These are phyloP conservation scores for Nomada ferruginata DNA, from an alignment of 2,888 invertebrate species.

Conservation along the genomic window DNA sequence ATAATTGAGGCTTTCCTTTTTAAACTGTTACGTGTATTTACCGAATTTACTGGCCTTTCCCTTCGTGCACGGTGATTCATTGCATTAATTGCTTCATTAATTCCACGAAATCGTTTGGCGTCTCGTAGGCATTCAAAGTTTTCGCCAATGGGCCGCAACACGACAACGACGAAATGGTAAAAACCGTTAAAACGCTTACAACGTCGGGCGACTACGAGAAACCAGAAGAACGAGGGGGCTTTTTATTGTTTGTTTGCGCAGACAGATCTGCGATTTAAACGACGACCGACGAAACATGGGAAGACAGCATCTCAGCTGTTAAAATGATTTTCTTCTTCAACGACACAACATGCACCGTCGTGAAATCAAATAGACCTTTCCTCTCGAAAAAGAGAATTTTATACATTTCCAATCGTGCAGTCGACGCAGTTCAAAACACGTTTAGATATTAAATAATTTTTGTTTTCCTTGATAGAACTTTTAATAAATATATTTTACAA, in stretches of 20 bases:
- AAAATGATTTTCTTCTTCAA: slow-evolving; percentile 37
- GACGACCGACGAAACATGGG: slow-evolving; percentile 44
- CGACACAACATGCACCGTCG: slow-evolving; percentile 20
- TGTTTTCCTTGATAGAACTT: no score
- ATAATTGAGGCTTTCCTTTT: neutral
- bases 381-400: slow-evolving; percentile 1
- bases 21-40: neutral
- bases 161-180: slow-evolving; percentile 4
- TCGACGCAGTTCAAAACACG: no score
- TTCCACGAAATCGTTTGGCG: slow-evolving; percentile 31
- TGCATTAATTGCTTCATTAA: slow-evolving; percentile 33
- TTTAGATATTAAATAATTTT: no score
- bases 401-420: no score
- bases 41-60: neutral
- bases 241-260: slow-evolving; percentile 48
- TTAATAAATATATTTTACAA: no score
- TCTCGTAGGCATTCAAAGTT: slow-evolving; percentile 16
- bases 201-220: slow-evolving; percentile 37
- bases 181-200: slow-evolving; percentile 44
- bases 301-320: slow-evolving; percentile 44
- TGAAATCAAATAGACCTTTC: slow-evolving; percentile 35
- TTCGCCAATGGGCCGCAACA: slow-evolving; percentile 21
- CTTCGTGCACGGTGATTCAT: neutral
- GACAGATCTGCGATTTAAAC: slow-evolving; percentile 44
- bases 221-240: slow-evolving; percentile 12